A percentile compares a stretch with the other conserved stretches of the same genome.
These are phyloP conservation scores for Boloria euphrosyne DNA, from an alignment of 2,888 invertebrate species.

Conservation along the genomic window DNA sequence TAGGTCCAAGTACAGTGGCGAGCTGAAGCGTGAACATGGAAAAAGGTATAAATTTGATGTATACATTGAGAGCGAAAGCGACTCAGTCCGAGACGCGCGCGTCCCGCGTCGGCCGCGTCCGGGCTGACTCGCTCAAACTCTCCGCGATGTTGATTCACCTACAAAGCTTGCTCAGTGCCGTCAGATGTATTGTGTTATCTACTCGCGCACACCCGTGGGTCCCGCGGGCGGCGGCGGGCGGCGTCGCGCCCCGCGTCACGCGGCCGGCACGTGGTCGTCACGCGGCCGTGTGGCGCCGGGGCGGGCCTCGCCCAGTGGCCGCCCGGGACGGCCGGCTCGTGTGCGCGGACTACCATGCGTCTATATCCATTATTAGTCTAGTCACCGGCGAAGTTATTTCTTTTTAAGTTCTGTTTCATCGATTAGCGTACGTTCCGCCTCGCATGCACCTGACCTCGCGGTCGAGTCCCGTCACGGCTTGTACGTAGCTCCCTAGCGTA, in stretches of 20 bases:
- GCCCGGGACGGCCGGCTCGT: constrained; percentile 60
- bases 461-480: constrained; percentile 70
- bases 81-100: constrained; percentile 59
- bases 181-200: constrained; percentile 83
- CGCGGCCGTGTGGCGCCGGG: constrained; percentile 47
- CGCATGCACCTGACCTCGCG: constrained; percentile 78
- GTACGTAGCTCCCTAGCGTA: constrained; percentile 75
- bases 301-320: constrained; percentile 48
- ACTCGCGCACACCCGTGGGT: constrained; percentile 72
- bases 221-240: constrained; percentile 50
- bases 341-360: constrained; percentile 79
- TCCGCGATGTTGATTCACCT: constrained; percentile 71
- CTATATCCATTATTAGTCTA: constrained; percentile 79
- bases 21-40: constrained; percentile 99
- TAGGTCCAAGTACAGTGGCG: constrained; percentile 99
- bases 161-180: constrained; percentile 82
- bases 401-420: constrained; percentile 80
- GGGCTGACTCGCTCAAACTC: constrained; percentile 72
- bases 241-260: constrained; percentile 52
- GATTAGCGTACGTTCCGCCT: constrained; percentile 80
- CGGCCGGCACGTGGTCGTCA: constrained; percentile 5
- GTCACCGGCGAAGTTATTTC: constrained; percentile 78
- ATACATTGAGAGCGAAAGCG: constrained; percentile 75
- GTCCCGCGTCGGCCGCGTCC: constrained; percentile 48
- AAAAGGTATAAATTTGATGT: constrained; percentile 92